phyloP scores from a whole-genome alignment of 1,140 invertebrate genomes.

The Drosophila asahinai region DNA sequence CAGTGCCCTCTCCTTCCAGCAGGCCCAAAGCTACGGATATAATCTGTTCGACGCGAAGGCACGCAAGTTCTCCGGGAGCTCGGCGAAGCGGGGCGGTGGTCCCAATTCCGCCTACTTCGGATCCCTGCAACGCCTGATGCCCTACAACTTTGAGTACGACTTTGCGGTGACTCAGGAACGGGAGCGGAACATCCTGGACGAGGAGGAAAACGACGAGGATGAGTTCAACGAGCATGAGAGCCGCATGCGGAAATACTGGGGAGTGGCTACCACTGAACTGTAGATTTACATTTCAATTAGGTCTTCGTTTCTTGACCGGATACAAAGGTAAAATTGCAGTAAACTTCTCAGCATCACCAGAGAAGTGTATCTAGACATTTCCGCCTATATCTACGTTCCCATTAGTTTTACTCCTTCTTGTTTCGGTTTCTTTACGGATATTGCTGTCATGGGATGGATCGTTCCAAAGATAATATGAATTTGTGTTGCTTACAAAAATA shows the following conservation, averaged over 20 bases:
- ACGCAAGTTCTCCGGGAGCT: slow-evolving; percentile 68
- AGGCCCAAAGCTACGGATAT: slow-evolving; percentile 63
- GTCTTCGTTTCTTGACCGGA: neutral
- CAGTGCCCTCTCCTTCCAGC: slow-evolving; percentile 90
- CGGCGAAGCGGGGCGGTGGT: slow-evolving; percentile 87
- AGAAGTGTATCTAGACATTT: neutral
- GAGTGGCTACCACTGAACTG: slow-evolving; percentile 93
- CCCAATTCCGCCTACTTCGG: slow-evolving; percentile 94
- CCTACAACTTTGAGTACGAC: slow-evolving; percentile 93
- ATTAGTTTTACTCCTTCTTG: too few relatives aligned
- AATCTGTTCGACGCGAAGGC: slow-evolving; percentile 85
- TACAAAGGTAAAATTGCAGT: neutral
- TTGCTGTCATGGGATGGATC: too few relatives aligned
- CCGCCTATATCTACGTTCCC: too few relatives aligned
- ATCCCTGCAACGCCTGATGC: slow-evolving; percentile 92
- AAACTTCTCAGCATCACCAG: neutral
- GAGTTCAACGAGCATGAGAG: slow-evolving; percentile 87
- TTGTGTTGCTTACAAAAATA: too few relatives aligned
- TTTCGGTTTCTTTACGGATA: too few relatives aligned
- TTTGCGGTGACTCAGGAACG: slow-evolving; percentile 93
- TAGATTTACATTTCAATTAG: slow-evolving; percentile 5
- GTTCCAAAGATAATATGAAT: too few relatives aligned
- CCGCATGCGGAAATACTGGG: slow-evolving; percentile 95
- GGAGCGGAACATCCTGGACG: slow-evolving; percentile 87
- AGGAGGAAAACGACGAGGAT: slow-evolving; percentile 86